Evolutionary conservation across 2,797 vertebrate species (phyloP).

Genomic region (Xenentodon cancila): DNA sequence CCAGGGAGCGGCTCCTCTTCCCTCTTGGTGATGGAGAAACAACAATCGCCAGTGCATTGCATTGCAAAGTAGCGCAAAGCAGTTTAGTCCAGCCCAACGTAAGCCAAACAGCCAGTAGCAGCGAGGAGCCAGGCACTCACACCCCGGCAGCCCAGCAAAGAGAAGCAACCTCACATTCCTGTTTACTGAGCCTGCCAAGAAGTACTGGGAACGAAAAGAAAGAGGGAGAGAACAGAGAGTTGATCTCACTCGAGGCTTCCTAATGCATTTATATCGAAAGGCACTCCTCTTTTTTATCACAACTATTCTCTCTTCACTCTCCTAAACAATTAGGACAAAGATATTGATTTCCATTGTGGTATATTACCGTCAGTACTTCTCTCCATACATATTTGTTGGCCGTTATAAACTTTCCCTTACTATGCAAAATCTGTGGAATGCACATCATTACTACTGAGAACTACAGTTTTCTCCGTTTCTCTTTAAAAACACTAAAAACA

Average conservation of each 20-base stretch:
- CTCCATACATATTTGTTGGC: slow-evolving; percentile 16
- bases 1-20: slow-evolving; percentile 78
- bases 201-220: slow-evolving; percentile 70
- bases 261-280: slow-evolving; percentile 58
- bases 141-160: slow-evolving; percentile 64
- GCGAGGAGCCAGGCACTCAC: slow-evolving; percentile 56
- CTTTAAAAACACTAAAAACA: background rate
- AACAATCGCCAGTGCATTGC: slow-evolving; percentile 66
- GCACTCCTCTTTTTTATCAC: slow-evolving; percentile 47
- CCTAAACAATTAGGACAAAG: slow-evolving; percentile 36
- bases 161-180: slow-evolving; percentile 76
- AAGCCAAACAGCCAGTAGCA: slow-evolving; percentile 36
- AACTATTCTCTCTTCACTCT: slow-evolving; percentile 31
- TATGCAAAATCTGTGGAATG: slow-evolving; percentile 49
- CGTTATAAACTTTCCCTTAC: slow-evolving; percentile 9
- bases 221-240: slow-evolving; percentile 66
- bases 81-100: slow-evolving; percentile 42
- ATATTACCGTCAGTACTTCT: slow-evolving; percentile 9
- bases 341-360: slow-evolving; percentile 43
- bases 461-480: slow-evolving; percentile 22
- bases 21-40: slow-evolving; percentile 69
- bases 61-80: slow-evolving; percentile 17
- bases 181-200: slow-evolving; percentile 72
- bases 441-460: slow-evolving; percentile 44
- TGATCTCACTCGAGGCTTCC: slow-evolving; percentile 62